Conservation (phyloP, 2,888 invertebrate genomes). For the Synergus laeviventris region DNA sequence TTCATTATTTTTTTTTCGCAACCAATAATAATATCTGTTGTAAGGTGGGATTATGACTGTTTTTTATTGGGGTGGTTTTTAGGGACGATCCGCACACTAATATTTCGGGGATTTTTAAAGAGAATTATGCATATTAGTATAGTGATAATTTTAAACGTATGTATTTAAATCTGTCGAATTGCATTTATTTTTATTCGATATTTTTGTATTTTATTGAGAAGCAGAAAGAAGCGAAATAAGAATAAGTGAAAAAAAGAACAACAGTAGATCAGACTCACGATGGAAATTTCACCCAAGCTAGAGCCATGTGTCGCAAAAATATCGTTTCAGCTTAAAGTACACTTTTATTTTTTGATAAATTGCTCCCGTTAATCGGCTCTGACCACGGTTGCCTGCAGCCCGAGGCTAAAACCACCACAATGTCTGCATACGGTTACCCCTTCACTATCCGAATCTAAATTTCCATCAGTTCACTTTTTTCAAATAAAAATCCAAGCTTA, state of each 20-base stretch:
- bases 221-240: conserved; percentile 45
- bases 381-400: conserved; percentile 38
- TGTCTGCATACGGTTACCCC: conserved; percentile 4
- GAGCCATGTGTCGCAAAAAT: conserved; percentile 51
- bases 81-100: no score
- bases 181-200: background rate
- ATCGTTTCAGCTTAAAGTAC: conserved; percentile 51
- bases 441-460: conserved; percentile 34
- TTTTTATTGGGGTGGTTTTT: no score
- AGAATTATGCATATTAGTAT: no score
- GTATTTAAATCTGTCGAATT: background rate
- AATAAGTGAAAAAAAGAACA: conserved; percentile 47
- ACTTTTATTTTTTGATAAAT: conserved; percentile 54
- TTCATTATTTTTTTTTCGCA: conserved; percentile 4
- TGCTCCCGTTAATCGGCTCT: conserved; percentile 47
- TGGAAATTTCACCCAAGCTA: conserved; percentile 44
- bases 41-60: no score
- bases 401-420: conserved; percentile 33
- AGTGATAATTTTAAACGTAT: no score
- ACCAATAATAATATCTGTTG: no score
- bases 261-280: conserved; percentile 43
- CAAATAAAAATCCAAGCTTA: conserved; percentile 36
- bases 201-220: background rate
- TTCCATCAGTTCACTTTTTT: conserved; percentile 35
- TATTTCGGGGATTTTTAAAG: no score